Evolutionary conservation across 2,888 invertebrate genomes (phyloP).

Genomic region (Parthenolecanium corni): DNA sequence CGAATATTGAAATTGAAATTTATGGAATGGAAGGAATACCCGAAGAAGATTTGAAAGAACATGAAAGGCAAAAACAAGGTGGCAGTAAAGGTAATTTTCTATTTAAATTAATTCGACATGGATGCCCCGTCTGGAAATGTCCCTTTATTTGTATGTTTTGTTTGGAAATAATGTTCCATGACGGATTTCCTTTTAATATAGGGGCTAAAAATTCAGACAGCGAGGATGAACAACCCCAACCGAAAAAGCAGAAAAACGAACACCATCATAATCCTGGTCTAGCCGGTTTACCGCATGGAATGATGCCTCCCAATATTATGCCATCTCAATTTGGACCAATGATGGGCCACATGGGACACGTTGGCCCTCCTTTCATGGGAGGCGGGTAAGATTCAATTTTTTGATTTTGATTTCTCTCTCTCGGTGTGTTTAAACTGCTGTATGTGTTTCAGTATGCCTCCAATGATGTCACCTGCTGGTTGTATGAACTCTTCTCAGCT

Average conservation of each 20-base stretch:
- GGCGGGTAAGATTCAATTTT: constrained; percentile 43
- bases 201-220: constrained; percentile 51
- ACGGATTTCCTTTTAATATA: not conserved
- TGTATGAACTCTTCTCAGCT: constrained; percentile 36
- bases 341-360: constrained; percentile 53
- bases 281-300: constrained; percentile 49
- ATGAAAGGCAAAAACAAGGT: constrained; percentile 66
- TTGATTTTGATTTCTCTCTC: not conserved
- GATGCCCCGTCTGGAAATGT: not conserved
- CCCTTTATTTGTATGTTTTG: not conserved
- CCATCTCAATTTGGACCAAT: constrained; percentile 50
- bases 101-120: no score
- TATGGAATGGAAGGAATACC: constrained; percentile 99
- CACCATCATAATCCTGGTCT: constrained; percentile 46
- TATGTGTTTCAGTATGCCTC: constrained; percentile 20
- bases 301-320: constrained; percentile 44
- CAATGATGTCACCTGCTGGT: constrained; percentile 29
- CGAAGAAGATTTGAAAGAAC: constrained; percentile 82
- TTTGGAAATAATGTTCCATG: not conserved
- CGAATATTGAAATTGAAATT: constrained; percentile 98
- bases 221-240: constrained; percentile 70
- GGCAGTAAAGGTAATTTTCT: constrained; percentile 20
- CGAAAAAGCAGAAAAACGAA: constrained; percentile 60
- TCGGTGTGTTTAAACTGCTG: not conserved
- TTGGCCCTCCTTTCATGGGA: constrained; percentile 66